phyloP scores from a whole-genome alignment of 92 coral and sea anemone genomes.

The Virgularia gustaviana region DNA sequence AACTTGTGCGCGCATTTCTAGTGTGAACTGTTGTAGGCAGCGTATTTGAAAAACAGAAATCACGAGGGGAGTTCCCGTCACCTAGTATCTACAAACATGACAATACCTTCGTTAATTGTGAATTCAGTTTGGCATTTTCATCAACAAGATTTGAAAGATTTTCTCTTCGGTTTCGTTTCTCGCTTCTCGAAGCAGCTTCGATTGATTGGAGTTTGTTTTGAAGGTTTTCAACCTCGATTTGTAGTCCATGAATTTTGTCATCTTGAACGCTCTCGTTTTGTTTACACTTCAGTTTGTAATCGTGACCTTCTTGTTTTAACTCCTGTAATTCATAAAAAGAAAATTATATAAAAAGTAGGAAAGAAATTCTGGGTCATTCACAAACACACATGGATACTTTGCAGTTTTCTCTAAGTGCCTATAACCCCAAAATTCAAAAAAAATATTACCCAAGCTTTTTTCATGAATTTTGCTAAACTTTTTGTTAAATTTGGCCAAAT shows the following conservation, averaged over 20 bases:
- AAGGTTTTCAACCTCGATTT: conserved; percentile 69
- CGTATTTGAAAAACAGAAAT: too few species aligned
- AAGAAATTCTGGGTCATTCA: not conserved
- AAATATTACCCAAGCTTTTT: not conserved
- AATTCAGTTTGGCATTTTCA: conserved; percentile 79
- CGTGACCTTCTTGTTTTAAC: conserved; percentile 85
- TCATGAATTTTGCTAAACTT: not conserved
- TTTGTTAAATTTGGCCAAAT: not conserved
- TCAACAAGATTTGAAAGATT: conserved; percentile 72
- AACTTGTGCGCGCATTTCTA: too few species aligned
- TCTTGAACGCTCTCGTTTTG: conserved; percentile 76
- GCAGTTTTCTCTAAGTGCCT: not conserved
- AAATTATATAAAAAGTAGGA: conserved; percentile 6
- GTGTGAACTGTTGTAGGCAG: too few species aligned
- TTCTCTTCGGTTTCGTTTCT: conserved; percentile 62
- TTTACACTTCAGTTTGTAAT: conserved; percentile 68
- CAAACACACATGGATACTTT: not conserved
- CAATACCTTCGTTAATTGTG: conserved; percentile 71
- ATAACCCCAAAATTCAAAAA: not conserved
- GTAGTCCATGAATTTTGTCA: conserved; percentile 73
- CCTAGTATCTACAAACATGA: not conserved
- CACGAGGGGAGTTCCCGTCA: not conserved
- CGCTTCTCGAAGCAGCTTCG: conserved; percentile 72
- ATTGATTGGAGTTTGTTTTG: conserved; percentile 76
- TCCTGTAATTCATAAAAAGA: too few species aligned